A percentile compares a stretch with the other conserved stretches of the same genome.
Conservation (phyloP, 2,888 invertebrate species). For the Biston betularia region DNA sequence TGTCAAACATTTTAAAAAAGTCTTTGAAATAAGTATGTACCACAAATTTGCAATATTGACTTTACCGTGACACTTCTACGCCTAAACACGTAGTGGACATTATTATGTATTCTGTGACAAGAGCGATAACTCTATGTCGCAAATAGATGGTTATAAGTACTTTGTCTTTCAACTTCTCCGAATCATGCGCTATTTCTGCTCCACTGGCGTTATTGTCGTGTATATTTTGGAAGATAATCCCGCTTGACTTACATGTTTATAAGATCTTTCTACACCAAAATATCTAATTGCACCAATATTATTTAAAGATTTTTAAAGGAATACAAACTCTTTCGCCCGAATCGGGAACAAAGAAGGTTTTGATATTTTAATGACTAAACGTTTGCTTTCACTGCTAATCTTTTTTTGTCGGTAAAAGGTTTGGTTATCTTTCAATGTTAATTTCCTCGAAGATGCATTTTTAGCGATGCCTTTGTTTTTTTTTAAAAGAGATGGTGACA, state of each 20-base stretch:
- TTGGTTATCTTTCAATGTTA: slow-evolving; percentile 24
- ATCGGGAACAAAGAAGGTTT: slow-evolving; percentile 32
- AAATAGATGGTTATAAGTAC: slow-evolving; percentile 11
- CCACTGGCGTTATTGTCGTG: slow-evolving; percentile 21
- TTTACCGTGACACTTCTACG: neutral
- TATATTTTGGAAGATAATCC: slow-evolving; percentile 31
- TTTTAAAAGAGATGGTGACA: slow-evolving; percentile 9
- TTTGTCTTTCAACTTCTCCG: slow-evolving; percentile 8
- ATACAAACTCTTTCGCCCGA: slow-evolving; percentile 19
- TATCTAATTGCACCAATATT: slow-evolving; percentile 34
- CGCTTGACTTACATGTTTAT: slow-evolving; percentile 23
- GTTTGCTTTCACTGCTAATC: slow-evolving; percentile 28
- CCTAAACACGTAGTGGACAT: neutral
- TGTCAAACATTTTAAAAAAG: too few relatives aligned
- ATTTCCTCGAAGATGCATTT: slow-evolving; percentile 12
- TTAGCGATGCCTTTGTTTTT: slow-evolving; percentile 5
- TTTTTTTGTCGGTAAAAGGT: slow-evolving; percentile 32
- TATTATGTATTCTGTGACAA: slow-evolving; percentile 28
- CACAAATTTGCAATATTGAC: neutral
- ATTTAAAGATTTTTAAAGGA: slow-evolving; percentile 22
- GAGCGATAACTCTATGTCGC: slow-evolving; percentile 7
- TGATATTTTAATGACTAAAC: slow-evolving; percentile 32
- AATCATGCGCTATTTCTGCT: slow-evolving; percentile 26
- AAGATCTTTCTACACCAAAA: slow-evolving; percentile 15
- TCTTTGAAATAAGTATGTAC: too few relatives aligned